Conservation (phyloP, 1,140 invertebrate genomes). For the Atta texana region DNA sequence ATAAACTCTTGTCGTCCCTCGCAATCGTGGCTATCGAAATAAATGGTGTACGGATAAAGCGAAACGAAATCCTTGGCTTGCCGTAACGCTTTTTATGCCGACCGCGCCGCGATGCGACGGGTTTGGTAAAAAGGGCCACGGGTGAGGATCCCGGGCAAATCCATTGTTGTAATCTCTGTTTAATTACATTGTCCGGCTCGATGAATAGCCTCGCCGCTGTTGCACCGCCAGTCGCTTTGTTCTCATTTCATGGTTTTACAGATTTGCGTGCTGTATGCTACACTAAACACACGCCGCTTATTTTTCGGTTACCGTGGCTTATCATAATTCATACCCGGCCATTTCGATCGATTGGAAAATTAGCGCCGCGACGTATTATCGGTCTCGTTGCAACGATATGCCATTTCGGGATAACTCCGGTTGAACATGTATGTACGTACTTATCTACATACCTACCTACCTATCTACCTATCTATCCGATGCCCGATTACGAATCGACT, state of each 20-base stretch:
- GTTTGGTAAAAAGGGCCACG: conserved; percentile 24
- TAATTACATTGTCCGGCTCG: conserved; percentile 71
- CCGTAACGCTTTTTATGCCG: conserved; percentile 35
- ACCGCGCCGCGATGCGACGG: conserved; percentile 1
- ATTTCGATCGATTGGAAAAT: conserved; percentile 70
- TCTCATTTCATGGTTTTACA: conserved; percentile 68
- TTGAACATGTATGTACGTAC: background rate
- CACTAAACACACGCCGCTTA: conserved; percentile 40
- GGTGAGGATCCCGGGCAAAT: conserved; percentile 58
- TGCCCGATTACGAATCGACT: conserved; percentile 13
- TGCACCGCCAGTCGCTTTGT: conserved; percentile 56
- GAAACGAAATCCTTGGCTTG: conserved; percentile 34
- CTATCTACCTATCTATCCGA: too few relatives aligned
- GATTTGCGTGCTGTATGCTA: conserved; percentile 61
- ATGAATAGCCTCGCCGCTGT: conserved; percentile 59
- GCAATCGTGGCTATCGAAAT: conserved; percentile 47
- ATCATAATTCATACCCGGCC: conserved; percentile 67
- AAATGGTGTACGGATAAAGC: conserved; percentile 47
- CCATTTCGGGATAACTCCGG: conserved; percentile 52
- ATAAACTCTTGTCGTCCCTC: conserved; percentile 35
- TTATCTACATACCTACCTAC: too few relatives aligned
- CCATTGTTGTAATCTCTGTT: conserved; percentile 73
- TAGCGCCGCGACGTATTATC: conserved; percentile 41
- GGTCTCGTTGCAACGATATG: conserved; percentile 36
- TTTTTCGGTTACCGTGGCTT: conserved; percentile 67